A percentile compares a stretch with the other conserved stretches of the same genome.
Conservation (phyloP, 2,888 invertebrate genomes). For the Andrena fulva region DNA sequence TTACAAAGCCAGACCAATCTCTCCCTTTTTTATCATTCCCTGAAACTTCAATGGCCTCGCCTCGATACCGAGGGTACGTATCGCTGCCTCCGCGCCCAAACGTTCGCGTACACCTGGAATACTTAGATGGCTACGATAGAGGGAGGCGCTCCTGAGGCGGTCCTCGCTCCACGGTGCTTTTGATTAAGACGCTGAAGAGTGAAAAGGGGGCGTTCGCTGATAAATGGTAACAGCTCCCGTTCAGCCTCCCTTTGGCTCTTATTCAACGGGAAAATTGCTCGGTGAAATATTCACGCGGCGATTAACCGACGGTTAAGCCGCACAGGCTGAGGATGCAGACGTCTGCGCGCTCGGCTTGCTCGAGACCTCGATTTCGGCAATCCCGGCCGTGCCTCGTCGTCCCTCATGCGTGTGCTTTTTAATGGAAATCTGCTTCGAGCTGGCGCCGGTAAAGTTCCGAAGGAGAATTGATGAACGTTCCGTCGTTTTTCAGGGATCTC, state of each 20-base stretch:
- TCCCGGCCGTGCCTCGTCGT: not conserved
- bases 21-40: not conserved
- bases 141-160: not conserved
- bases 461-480: too few relatives aligned
- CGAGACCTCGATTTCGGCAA: slow-evolving; percentile 20
- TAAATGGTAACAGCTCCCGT: slow-evolving; percentile 20
- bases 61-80: not conserved
- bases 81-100: not conserved
- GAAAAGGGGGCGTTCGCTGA: slow-evolving; percentile 11
- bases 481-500: too few relatives aligned
- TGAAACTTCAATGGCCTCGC: slow-evolving; percentile 16
- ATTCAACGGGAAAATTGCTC: slow-evolving; percentile 71
- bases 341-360: slow-evolving; percentile 23
- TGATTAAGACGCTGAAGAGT: slow-evolving; percentile 22
- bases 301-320: slow-evolving; percentile 71
- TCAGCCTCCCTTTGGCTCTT: slow-evolving; percentile 45
- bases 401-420: not conserved
- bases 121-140: slow-evolving; percentile 19
- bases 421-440: slow-evolving; percentile 22
- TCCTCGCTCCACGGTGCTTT: slow-evolving; percentile 4
- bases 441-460: too few relatives aligned
- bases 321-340: slow-evolving; percentile 30
- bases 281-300: slow-evolving; percentile 79
- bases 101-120: not conserved
- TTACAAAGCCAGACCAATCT: slow-evolving; percentile 9